phyloP scores from a whole-genome alignment of 2,797 vertebrate genomes.

The Lacerta viridis region DNA sequence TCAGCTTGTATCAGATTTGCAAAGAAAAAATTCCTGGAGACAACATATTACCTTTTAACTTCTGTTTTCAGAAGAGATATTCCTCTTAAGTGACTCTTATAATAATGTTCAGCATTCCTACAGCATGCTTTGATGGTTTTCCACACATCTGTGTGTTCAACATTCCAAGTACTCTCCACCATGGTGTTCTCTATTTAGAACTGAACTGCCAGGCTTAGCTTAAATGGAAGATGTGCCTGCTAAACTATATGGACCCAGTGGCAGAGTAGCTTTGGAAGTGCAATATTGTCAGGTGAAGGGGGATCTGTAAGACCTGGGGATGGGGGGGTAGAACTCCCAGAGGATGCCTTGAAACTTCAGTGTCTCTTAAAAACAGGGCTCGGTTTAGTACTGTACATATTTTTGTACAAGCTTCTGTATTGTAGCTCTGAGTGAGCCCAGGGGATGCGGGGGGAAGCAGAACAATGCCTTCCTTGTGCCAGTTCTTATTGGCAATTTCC shows the following conservation, averaged over 20 bases:
- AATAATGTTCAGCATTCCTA: background rate
- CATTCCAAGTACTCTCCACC: too few species aligned
- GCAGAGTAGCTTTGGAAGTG: too few species aligned
- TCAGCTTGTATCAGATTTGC: too few species aligned
- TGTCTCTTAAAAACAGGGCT: background rate
- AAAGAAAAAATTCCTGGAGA: too few species aligned
- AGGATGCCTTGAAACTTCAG: background rate
- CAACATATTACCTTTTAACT: background rate
- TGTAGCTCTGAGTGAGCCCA: background rate
- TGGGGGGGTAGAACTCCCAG: background rate
- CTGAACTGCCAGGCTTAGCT: background rate
- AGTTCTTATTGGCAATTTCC: background rate
- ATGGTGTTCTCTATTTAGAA: background rate
- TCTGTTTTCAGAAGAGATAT: background rate
- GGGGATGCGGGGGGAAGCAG: background rate
- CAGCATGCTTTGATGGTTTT: background rate
- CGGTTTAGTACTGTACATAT: background rate
- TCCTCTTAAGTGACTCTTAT: background rate
- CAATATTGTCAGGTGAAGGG: too few species aligned
- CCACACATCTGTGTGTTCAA: background rate
- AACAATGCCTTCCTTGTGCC: background rate
- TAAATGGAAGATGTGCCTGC: background rate
- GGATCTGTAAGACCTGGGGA: too few species aligned
- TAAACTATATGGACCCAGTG: too few species aligned
- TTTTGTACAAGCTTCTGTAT: background rate